Evolutionary conservation across 2,888 invertebrate species (phyloP).

Genomic region (Drosophila falleni): DNA sequence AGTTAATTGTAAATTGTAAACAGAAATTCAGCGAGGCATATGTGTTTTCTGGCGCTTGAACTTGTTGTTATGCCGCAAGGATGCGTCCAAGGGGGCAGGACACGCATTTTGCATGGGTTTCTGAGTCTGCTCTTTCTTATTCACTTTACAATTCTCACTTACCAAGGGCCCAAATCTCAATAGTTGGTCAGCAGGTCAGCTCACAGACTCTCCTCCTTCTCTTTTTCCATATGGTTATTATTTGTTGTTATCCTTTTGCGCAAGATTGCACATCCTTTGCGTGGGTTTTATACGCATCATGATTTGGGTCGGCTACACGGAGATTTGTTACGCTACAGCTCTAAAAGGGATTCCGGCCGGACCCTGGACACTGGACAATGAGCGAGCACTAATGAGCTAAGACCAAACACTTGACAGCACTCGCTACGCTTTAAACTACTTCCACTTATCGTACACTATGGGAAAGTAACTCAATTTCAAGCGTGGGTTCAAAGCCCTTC

Average conservation of each 20-base stretch:
- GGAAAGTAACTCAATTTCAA: slow-evolving; percentile 17
- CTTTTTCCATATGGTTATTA: slow-evolving; percentile 53
- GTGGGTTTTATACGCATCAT: slow-evolving; percentile 53
- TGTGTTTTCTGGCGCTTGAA: slow-evolving; percentile 66
- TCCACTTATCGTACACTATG: slow-evolving; percentile 13
- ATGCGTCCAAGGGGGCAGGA: slow-evolving; percentile 46
- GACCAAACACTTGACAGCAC: slow-evolving; percentile 34
- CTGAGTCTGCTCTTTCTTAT: slow-evolving; percentile 11
- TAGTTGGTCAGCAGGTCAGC: slow-evolving; percentile 65
- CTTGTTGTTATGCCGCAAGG: slow-evolving; percentile 50
- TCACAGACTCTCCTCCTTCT: neutral
- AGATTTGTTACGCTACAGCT: slow-evolving; percentile 48
- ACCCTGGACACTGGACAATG: slow-evolving; percentile 41
- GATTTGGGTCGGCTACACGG: slow-evolving; percentile 55
- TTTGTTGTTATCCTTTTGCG: slow-evolving; percentile 76
- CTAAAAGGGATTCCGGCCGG: slow-evolving; percentile 38
- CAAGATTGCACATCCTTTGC: slow-evolving; percentile 78
- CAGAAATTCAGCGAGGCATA: slow-evolving; percentile 68
- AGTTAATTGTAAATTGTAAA: slow-evolving; percentile 60
- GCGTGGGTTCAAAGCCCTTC: slow-evolving; percentile 34
- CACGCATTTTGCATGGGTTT: slow-evolving; percentile 68
- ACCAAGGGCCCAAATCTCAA: slow-evolving; percentile 26
- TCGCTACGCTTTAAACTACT: neutral
- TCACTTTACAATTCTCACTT: slow-evolving; percentile 43
- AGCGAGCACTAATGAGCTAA: slow-evolving; percentile 48